Evolutionary conservation across 2,888 invertebrate species (phyloP).

Genomic region (Watsonalla cultraria): DNA sequence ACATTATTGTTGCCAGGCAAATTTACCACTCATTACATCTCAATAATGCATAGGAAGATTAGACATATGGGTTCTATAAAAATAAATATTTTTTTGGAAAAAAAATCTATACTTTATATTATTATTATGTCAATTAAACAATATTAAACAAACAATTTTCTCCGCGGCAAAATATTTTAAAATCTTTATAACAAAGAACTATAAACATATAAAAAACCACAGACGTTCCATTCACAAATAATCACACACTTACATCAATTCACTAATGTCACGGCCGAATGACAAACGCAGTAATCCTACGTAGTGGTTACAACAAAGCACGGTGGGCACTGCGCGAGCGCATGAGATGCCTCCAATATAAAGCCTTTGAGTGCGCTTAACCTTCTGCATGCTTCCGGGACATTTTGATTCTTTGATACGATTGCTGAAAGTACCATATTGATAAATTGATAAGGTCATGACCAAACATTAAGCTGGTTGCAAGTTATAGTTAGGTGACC

Average conservation of each 20-base stretch:
- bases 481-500: no score
- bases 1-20: no score
- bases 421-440: constrained; percentile 6
- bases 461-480: background rate
- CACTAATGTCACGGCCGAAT: constrained; percentile 45
- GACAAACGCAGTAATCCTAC: background rate
- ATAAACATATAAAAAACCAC: constrained; percentile 5
- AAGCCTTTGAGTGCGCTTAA: constrained; percentile 48
- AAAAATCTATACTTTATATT: no score
- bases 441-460: background rate
- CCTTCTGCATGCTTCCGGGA: constrained; percentile 70
- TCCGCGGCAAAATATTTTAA: no score
- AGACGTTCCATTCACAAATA: constrained; percentile 8
- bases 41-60: no score
- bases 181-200: constrained; percentile 3
- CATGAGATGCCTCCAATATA: constrained; percentile 44
- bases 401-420: constrained; percentile 26
- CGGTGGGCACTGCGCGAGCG: constrained; percentile 57
- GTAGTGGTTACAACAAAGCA: constrained; percentile 28
- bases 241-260: constrained; percentile 36
- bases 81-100: no score
- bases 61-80: no score
- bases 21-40: no score
- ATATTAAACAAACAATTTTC: no score
- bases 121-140: no score